Evolutionary conservation across 2,888 invertebrate genomes (phyloP).

Genomic region (Ctenicera cuprea): DNA sequence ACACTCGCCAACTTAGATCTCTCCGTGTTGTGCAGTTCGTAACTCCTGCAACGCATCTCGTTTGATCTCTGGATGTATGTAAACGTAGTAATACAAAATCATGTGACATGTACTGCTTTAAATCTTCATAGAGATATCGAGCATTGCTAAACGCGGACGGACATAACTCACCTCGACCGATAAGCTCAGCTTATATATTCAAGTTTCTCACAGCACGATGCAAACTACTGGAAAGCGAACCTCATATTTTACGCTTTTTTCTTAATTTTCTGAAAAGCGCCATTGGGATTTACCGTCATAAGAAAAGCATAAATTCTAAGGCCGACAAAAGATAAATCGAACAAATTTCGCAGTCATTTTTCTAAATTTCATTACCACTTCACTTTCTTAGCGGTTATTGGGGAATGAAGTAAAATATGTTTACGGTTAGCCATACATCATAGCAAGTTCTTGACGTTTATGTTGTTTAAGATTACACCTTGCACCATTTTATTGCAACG

Average conservation of each 20-base stretch:
- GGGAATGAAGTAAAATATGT: conserved; percentile 30
- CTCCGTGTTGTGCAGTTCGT: conserved; percentile 37
- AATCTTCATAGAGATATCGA: conserved; percentile 60
- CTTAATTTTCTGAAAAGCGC: conserved; percentile 21
- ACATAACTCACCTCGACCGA: conserved; percentile 61
- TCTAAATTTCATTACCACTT: conserved; percentile 4
- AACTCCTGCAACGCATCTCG: conserved; percentile 48
- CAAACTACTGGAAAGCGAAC: conserved; percentile 60
- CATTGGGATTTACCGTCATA: background rate
- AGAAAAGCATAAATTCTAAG: background rate
- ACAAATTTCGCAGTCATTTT: conserved; percentile 2
- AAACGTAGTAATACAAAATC: conserved; percentile 51
- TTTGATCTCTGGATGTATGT: conserved; percentile 46
- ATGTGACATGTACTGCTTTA: conserved; percentile 56
- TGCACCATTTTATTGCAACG: conserved; percentile 44
- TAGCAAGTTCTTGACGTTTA: conserved; percentile 36
- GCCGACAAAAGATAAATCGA: conserved; percentile 5
- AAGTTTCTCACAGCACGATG: conserved; percentile 60
- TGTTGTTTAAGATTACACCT: conserved; percentile 46
- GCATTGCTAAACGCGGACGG: conserved; percentile 58
- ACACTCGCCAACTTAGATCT: conserved; percentile 1
- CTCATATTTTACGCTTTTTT: conserved; percentile 53
- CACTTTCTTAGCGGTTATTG: conserved; percentile 8
- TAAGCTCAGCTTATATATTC: conserved; percentile 61
- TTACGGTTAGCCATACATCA: conserved; percentile 43